phyloP scores from a whole-genome alignment of 2,797 vertebrate species.

The Ara ararauna region DNA sequence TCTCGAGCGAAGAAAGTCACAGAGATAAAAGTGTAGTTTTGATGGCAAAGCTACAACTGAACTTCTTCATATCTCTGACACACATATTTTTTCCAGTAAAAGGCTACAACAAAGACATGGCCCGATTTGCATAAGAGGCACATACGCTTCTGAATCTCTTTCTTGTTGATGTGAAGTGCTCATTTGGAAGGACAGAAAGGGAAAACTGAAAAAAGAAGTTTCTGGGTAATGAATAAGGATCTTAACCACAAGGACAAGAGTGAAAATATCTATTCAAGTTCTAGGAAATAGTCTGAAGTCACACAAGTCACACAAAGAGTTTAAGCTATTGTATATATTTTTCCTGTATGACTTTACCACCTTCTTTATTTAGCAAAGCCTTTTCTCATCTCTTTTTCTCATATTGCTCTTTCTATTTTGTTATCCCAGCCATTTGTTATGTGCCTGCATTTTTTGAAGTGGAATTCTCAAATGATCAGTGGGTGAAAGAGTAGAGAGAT shows the following conservation, averaged over 20 bases:
- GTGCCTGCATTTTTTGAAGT: background rate
- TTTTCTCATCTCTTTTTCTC: background rate
- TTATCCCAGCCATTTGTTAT: background rate
- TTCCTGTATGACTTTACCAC: background rate
- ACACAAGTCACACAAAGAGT: background rate
- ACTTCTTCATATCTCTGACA: background rate
- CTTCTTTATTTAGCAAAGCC: background rate
- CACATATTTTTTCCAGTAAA: background rate
- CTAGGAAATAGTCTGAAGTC: background rate
- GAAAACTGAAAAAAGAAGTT: background rate
- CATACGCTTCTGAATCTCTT: background rate
- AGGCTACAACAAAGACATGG: background rate
- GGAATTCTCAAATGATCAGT: background rate
- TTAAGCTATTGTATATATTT: background rate
- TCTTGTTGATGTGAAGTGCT: background rate
- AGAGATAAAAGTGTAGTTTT: background rate
- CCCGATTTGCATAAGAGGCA: background rate
- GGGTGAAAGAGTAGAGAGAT: background rate
- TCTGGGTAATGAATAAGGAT: background rate
- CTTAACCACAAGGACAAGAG: background rate
- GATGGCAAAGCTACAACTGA: background rate
- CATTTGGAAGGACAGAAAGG: background rate
- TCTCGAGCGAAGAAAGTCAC: background rate
- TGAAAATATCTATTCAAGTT: background rate
- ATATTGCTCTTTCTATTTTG: background rate